Evolutionary conservation across 2,888 invertebrate species (phyloP), one percentile per base, ranked within the genome.

Genomic region (Ennomos erosarius): DNA sequence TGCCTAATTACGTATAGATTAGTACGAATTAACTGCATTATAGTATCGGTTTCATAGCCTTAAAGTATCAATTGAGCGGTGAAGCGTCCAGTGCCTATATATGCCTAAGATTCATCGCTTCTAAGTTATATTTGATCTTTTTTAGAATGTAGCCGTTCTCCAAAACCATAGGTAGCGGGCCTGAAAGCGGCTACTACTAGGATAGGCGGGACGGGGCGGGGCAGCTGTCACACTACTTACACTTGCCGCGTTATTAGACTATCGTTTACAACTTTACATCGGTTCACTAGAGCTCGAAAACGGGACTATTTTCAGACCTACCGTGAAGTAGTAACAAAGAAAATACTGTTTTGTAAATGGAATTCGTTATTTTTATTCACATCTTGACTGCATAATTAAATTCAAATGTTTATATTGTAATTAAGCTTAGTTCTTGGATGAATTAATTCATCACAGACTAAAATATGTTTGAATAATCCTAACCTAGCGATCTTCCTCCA

Each of bases 151-250:
- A 45, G 5, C 34, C 35, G 9, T 40, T 39, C 10, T 34, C 5
- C 16, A 43, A 39, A 48, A 45, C 35, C 48, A 6, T 12, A 51
- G 33, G 59, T 59, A 59, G 9, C 51, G 46, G 33, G 39, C 9
- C 12, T 6, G 40, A 26, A 26, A 49, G 49, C 55, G 51, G 59
- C 45, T 12, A 26, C 33, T 50, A 48, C 26, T 34, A 10, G 59
- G 46, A 26, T 55, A 46, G 55, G 57, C 56, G 70, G 62, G 59
- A 58, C 54, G 57, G 65, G 64, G 67, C 62, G 71, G 70, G 63
- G 69, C 67, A 62, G 34, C 47, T 76, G 81, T 80, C 82, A 75
- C 79, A 81, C 79, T 79, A 75, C 76, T 82, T 79, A 81, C 79
- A 79, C 73, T 82, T 80, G 76, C 73, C 76, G 75, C 72, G 71